Conservation (phyloP, 2,113 vertebrate genomes). For the human (Homo sapiens) region DNA sequence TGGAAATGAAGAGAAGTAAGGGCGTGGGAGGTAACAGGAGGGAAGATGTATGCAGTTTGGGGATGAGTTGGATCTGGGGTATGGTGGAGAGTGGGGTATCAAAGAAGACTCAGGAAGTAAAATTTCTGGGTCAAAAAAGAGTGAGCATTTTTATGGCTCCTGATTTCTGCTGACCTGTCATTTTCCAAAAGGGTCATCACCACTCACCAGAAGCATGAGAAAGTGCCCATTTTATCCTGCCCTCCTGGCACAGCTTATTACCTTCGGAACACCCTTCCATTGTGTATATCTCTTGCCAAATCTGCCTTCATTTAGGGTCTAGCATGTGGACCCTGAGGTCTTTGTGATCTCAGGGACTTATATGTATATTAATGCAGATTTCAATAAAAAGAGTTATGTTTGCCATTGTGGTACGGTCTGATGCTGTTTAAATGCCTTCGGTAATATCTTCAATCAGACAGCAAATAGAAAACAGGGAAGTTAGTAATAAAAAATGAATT, state of each 20-base stretch:
- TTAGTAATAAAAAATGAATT: conserved; percentile 85
- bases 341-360: conserved; percentile 79
- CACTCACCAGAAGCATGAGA: background rate
- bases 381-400: conserved; percentile 55
- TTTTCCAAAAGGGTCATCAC: background rate
- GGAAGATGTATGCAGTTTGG: background rate
- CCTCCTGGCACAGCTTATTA: background rate
- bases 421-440: conserved; percentile 72
- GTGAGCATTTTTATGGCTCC: background rate
- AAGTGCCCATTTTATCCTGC: background rate
- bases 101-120: background rate
- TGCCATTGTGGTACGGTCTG: conserved; percentile 59
- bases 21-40: background rate
- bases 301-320: background rate
- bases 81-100: background rate
- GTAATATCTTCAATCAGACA: conserved; percentile 75
- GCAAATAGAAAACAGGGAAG: conserved; percentile 80
- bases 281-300: background rate
- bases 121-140: background rate
- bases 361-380: conserved; percentile 50
- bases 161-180: background rate
- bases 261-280: background rate
- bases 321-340: conserved; percentile 57
- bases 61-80: background rate
- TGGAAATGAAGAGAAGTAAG: background rate